Evolutionary conservation across 1,140 invertebrate species (phyloP), one percentile per base, ranked within the genome.

Genomic region (Manduca sexta): DNA sequence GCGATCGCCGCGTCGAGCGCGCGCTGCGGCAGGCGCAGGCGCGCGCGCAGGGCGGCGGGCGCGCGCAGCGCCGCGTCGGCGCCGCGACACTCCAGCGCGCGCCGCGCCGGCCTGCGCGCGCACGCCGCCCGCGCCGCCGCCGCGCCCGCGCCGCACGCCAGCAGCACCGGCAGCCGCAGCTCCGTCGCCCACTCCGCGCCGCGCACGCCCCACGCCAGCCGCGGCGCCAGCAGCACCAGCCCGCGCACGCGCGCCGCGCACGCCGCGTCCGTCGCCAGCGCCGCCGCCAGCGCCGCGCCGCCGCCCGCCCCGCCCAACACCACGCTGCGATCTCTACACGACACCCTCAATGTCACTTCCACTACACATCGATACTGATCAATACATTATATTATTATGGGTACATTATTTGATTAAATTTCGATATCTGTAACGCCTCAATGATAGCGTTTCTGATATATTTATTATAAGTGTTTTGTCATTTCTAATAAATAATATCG

Each of bases 201-300:
- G 21, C 21, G 4, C 21, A 8, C 21, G 21, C 21, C 21, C 21
- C 8, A 3, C 21, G 1, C 1, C 21, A 26, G 21, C 21, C 4
- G 4, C 0, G 4, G 4, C 21, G 21, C 21, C 21, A 1, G 4
- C 21, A 26, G 21, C 21, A 26, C 21, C 21, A 26, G 21, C 21
- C 21, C 21, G 0, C 21, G 21, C 21, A 26, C 21, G 4, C 21
- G 16, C 40, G 40, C 21, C 21, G 16, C 40, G 40, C 18, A 29
- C 47, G 13, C 33, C 38, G 44, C 52, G 46, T 17, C 45, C 56
- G 21, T 57, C 64, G 8, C 52, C 56, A 17, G 44, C 35, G 38
- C 44, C 52, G 3, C 30, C 34, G 21, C 33, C 5, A 3, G 12
- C 35, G 7, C 49, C 42, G 49, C 21, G 21, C 21, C 21, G 14